Conservation (phyloP, 2,888 invertebrate genomes). For the Stenoptilia bipunctidactyla region DNA sequence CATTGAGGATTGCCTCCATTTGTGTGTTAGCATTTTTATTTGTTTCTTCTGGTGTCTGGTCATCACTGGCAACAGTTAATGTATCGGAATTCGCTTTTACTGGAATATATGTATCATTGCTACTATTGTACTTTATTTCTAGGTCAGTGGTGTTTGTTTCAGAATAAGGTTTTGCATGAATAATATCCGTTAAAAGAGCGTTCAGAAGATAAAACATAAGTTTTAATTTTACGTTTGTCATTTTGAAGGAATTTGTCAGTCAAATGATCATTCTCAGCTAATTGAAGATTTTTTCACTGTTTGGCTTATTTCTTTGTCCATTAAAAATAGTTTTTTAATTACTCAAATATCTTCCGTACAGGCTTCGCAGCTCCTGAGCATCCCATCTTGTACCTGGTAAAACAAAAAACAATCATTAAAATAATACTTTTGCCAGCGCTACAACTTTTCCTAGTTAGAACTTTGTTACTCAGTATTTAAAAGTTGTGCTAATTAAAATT, state of each 20-base stretch:
- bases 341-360: too few relatives aligned
- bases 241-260: slow-evolving; percentile 23
- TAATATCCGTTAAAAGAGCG: slow-evolving; percentile 45
- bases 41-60: slow-evolving; percentile 35
- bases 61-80: slow-evolving; percentile 45
- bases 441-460: too few relatives aligned
- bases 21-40: slow-evolving; percentile 43
- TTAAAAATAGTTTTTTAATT: too few relatives aligned
- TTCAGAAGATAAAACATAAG: slow-evolving; percentile 55
- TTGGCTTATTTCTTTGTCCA: neutral
- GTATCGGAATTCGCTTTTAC: slow-evolving; percentile 54
- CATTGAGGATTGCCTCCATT: slow-evolving; percentile 46
- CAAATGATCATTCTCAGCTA: slow-evolving; percentile 27
- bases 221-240: slow-evolving; percentile 66
- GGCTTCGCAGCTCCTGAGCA: too few relatives aligned
- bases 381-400: too few relatives aligned
- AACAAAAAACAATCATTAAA: too few relatives aligned
- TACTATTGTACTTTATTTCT: slow-evolving; percentile 33
- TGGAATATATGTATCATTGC: slow-evolving; percentile 44
- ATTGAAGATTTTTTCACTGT: slow-evolving; percentile 14
- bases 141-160: slow-evolving; percentile 34
- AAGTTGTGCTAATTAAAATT: too few relatives aligned
- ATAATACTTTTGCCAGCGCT: too few relatives aligned
- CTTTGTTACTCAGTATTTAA: too few relatives aligned
- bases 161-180: slow-evolving; percentile 47